Percentiles rank a stretch among this genome's conserved stretches.
Evolutionary conservation across 2,113 vertebrate species (phyloP).

Genomic region (Myotis yumanensis): DNA sequence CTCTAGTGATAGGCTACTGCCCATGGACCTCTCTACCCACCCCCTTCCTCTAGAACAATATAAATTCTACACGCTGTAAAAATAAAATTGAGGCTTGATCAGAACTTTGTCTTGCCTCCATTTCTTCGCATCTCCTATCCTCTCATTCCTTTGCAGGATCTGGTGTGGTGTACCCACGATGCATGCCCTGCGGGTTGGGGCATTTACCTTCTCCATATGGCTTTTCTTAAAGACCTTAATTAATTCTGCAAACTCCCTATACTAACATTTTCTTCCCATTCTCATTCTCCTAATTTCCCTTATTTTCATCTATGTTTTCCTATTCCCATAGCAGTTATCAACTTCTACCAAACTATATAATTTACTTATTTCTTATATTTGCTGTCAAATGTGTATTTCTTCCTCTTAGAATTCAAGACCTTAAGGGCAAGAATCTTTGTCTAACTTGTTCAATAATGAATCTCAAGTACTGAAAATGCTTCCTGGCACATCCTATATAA

Average conservation of each 20-base stretch:
- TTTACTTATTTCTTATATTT: slow-evolving; percentile 17
- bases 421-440: not conserved
- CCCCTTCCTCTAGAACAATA: no score
- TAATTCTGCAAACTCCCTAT: not conserved
- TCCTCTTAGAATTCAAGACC: not conserved
- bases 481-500: not conserved
- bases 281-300: not conserved
- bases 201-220: not conserved
- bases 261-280: not conserved
- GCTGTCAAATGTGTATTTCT: not conserved
- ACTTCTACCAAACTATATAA: not conserved
- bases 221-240: not conserved
- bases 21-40: no score
- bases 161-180: no score
- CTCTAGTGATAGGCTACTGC: no score
- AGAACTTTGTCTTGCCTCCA: no score
- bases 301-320: not conserved
- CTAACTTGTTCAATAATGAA: not conserved
- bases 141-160: no score
- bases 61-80: no score
- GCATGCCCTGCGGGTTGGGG: no score
- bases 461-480: not conserved
- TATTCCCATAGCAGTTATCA: not conserved
- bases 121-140: no score
- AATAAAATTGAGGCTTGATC: no score